Base-by-base conservation (phyloP, 2,113 vertebrate species). In the Aldabrachelys gigantea region DNA sequence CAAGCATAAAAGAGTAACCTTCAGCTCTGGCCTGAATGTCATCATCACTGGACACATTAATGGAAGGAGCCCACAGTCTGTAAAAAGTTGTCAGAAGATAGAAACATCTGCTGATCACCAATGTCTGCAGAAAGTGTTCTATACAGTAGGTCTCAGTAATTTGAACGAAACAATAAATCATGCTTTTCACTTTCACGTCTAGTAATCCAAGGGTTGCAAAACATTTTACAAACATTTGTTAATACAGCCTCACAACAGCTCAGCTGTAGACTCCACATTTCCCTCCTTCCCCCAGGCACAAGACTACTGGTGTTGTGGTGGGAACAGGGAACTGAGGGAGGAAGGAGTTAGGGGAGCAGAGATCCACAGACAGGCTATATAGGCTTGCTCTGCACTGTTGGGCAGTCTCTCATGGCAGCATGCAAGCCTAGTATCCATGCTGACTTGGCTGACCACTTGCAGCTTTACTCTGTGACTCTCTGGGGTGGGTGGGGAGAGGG, bases 91-190 rank as follows among this genome's bases (percentile, higher is more conserved):
- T 85, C 91, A 52, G 82, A 79, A 59, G n/a, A 35, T 17, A 90
- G 41, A 93, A 96, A 93, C 11, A 85, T 75, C 41, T 96, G 47
- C 57, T 90, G 53, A 75, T 76, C 65, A 80, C 31, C 44, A 52
- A 96, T 82, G 62, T 90, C 76, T 56, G 54, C 80, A 84, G 54
- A 92, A 94, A 41, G n/a, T 89, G 13, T n/a, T 7, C 27, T 85
- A 91, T 76, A n/a, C 82, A 49, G 54, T 54, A 80, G 41, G 21
- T 85, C 91, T 92, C 59, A 56, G 88, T 59, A 94, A 76, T 80
- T 90, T 49, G 59, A 92, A 96, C 19, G 76, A 96, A 96, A 94
- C 47, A 94, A 90, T 94, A 96, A 94, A 94, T 94, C 90, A 92
- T 76, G 87, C 14, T 52, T 93, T 97, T 95, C 89, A 7, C 75